phyloP scores from a whole-genome alignment of 2,113 vertebrate species.

The Euleptes europaea region DNA sequence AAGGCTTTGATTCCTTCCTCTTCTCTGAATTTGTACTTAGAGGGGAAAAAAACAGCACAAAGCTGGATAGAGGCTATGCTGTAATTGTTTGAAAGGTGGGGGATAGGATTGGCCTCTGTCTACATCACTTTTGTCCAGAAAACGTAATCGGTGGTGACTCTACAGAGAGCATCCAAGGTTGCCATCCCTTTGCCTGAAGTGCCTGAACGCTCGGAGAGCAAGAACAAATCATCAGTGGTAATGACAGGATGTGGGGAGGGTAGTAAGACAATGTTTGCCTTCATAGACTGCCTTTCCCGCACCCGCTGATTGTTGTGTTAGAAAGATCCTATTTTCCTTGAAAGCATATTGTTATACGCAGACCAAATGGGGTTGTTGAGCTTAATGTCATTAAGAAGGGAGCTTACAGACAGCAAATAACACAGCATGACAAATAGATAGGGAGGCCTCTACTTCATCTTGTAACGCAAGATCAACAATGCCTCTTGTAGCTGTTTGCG shows the following conservation, averaged over 20 bases:
- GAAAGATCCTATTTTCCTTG: slow-evolving; percentile 13
- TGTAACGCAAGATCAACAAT: slow-evolving; percentile 12
- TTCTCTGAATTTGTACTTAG: neutral
- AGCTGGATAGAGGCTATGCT: neutral
- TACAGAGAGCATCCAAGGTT: slow-evolving; percentile 2
- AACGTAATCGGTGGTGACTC: neutral
- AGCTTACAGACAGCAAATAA: slow-evolving; percentile 1
- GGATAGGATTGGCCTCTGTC: neutral
- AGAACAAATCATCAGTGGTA: neutral
- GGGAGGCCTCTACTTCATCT: neutral
- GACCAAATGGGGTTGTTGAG: neutral
- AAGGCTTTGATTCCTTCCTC: neutral
- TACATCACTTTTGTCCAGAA: neutral
- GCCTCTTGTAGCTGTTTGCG: neutral
- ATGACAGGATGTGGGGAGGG: slow-evolving; percentile 4
- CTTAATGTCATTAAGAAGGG: neutral
- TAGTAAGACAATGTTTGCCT: neutral
- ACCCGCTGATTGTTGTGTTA: neutral
- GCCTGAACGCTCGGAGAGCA: slow-evolving; percentile 25
- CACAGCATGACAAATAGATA: neutral
- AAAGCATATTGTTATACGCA: slow-evolving; percentile 26
- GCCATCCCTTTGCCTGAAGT: slow-evolving; percentile 41
- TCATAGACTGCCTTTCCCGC: neutral
- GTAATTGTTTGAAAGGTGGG: neutral
- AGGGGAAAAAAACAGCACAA: neutral